Conservation (phyloP, 64 coral and sea anemone genomes). For the Pocillopora damicornis region DNA sequence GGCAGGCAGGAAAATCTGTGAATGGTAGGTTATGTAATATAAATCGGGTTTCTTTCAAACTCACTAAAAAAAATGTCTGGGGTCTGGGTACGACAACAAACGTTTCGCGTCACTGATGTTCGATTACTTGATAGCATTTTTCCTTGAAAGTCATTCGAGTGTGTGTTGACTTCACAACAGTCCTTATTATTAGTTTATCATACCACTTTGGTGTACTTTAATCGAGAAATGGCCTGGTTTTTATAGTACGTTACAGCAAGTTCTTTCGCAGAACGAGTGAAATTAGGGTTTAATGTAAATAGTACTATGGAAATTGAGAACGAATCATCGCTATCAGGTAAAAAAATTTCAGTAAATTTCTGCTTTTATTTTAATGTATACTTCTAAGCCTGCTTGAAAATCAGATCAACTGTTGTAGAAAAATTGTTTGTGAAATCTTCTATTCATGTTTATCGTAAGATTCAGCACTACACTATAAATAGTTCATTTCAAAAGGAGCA, state of each 20-base stretch:
- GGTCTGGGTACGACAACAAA: constrained; percentile 33
- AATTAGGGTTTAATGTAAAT: background rate
- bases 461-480: too few relatives aligned
- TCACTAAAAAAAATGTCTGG: background rate
- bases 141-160: background rate
- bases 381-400: too few relatives aligned
- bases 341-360: too few relatives aligned
- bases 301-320: background rate
- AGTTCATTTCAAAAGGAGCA: too few relatives aligned
- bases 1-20: background rate
- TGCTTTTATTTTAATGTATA: too few relatives aligned
- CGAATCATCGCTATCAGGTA: background rate
- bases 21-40: background rate
- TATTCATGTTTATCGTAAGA: too few relatives aligned
- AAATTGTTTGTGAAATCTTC: too few relatives aligned
- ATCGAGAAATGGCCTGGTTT: background rate
- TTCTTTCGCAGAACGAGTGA: background rate
- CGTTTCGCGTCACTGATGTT: background rate
- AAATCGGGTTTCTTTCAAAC: background rate
- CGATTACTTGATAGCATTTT: background rate
- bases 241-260: background rate
- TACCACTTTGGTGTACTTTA: background rate
- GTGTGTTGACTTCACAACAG: background rate
- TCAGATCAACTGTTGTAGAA: too few relatives aligned
- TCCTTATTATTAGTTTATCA: background rate